These are phyloP conservation scores for Tapirus terrestris DNA, from an alignment of 2,113 vertebrate genomes.

Conservation along the genomic window DNA sequence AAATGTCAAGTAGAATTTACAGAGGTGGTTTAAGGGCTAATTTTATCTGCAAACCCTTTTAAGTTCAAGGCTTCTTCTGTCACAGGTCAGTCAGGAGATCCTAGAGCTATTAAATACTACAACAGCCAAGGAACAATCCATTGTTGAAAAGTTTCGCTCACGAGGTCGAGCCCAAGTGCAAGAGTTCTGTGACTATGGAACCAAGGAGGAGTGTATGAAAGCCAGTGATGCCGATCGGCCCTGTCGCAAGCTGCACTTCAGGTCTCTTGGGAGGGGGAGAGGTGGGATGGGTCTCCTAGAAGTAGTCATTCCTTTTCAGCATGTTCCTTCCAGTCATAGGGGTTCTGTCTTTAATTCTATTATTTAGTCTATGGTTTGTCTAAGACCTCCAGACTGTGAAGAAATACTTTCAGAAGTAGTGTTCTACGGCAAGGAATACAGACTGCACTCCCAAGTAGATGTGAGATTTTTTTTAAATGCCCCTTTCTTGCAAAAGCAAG, in stretches of 20 bases:
- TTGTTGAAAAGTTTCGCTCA: slow-evolving; percentile 96
- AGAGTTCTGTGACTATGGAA: slow-evolving; percentile 96
- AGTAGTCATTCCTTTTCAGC: slow-evolving; percentile 13
- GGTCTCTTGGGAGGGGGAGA: slow-evolving; percentile 82
- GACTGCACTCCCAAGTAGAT: neutral
- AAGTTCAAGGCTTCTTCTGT: slow-evolving; percentile 54
- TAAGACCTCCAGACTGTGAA: neutral
- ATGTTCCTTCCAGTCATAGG: neutral
- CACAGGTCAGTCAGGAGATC: slow-evolving; percentile 95
- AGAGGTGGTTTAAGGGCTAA: slow-evolving; percentile 44
- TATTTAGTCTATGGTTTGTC: neutral
- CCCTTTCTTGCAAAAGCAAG: slow-evolving; percentile 14
- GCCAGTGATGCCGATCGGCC: slow-evolving; percentile 91
- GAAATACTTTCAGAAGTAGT: neutral
- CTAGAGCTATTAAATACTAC: slow-evolving; percentile 95
- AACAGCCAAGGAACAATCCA: slow-evolving; percentile 96
- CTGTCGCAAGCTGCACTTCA: slow-evolving; percentile 94
- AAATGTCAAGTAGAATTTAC: slow-evolving; percentile 34
- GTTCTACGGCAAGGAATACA: neutral
- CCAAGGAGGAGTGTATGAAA: slow-evolving; percentile 94
- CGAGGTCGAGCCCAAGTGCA: slow-evolving; percentile 95
- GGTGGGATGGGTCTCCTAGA: neutral
- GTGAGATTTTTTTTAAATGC: neutral
- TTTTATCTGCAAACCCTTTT: slow-evolving; percentile 50
- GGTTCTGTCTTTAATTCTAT: neutral